These are phyloP conservation scores for Synaphobranchus kaupii DNA, from an alignment of 2,797 vertebrate genomes.

Conservation along the genomic window DNA sequence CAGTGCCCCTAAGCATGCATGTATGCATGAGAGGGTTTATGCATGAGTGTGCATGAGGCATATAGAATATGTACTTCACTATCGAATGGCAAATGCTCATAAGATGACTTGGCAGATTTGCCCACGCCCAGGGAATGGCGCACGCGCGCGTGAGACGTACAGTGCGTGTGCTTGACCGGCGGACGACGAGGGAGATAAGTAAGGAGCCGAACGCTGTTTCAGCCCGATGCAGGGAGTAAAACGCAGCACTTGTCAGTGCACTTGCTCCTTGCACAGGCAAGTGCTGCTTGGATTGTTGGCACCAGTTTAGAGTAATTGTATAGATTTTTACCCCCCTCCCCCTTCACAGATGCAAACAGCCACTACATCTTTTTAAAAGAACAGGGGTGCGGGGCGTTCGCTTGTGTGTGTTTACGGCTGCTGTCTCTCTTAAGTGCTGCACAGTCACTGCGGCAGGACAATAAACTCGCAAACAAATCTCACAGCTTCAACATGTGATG, in stretches of 20 bases:
- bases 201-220: not conserved
- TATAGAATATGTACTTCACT: not conserved
- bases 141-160: too few species aligned
- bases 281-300: not conserved
- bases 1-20: not conserved
- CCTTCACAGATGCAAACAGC: conserved; percentile 7
- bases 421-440: not conserved
- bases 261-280: not conserved
- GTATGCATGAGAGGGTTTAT: not conserved
- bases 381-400: not conserved
- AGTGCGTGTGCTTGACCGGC: not conserved
- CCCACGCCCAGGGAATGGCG: not conserved
- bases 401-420: conserved; percentile 7
- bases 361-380: conserved; percentile 4
- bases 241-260: not conserved
- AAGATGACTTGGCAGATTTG: not conserved
- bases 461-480: not conserved
- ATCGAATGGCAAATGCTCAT: not conserved
- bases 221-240: not conserved
- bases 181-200: not conserved
- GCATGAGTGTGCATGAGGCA: not conserved
- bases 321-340: not conserved
- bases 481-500: not conserved
- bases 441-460: not conserved
- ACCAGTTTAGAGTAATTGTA: not conserved